Evolutionary conservation across 1,140 invertebrate species (phyloP).

Genomic region (Temnothorax nylanderi): DNA sequence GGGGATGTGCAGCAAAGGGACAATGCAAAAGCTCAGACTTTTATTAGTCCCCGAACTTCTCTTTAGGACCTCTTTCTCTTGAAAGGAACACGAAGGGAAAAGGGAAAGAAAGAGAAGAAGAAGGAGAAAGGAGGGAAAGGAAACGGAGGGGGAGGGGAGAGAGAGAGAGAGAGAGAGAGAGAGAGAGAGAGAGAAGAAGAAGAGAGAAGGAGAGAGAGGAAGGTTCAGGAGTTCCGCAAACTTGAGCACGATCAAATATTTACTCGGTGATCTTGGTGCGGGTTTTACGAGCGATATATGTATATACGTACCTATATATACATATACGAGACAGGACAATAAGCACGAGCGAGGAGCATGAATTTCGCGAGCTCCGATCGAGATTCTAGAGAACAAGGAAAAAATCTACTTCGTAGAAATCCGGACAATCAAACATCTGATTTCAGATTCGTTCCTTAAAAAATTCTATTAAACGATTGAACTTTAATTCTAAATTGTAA

Average conservation of each 20-base stretch:
- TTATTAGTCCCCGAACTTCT: conserved; percentile 60
- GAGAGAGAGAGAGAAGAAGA: background rate
- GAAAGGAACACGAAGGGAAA: background rate
- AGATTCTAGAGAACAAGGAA: background rate
- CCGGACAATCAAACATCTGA: background rate
- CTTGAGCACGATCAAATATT: conserved; percentile 54
- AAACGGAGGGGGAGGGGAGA: background rate
- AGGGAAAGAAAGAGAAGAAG: background rate
- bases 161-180: background rate
- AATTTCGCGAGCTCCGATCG: conserved; percentile 10
- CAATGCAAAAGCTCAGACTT: conserved; percentile 60
- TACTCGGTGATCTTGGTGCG: conserved; percentile 53
- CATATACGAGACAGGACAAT: conserved; percentile 18
- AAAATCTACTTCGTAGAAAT: background rate
- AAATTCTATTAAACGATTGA: background rate
- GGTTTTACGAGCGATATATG: conserved; percentile 37
- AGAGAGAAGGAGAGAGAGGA: background rate
- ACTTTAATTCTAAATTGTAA: background rate
- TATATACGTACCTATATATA: conserved; percentile 26
- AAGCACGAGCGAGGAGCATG: background rate
- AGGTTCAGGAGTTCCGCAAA: conserved; percentile 45
- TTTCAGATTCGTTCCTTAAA: background rate
- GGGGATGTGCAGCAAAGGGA: background rate
- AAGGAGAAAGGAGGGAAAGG: background rate
- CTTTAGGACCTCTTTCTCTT: conserved; percentile 1